Base-by-base conservation (phyloP, 2,888 invertebrate species). In the Lithophane semibrunnea region DNA sequence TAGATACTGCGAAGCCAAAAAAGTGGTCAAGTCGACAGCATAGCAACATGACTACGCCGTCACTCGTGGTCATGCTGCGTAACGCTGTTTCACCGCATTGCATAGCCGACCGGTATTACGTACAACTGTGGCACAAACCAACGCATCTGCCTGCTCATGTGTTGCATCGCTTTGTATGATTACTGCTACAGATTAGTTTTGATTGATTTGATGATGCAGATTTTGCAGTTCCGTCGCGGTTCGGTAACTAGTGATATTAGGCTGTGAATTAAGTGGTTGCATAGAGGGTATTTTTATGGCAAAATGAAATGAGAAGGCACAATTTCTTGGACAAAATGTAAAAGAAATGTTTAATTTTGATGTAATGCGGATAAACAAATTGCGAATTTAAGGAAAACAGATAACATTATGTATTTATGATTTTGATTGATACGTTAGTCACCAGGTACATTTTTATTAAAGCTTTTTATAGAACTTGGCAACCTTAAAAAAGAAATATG, bases 61-160 rank as follows among this genome's bases (percentile, higher is more conserved):
- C 21, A 5, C n/a, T 13, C 16, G 67, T 77, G 82, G 44, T 74
- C 60, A 61, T 3, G 9, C 18, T 68, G 77, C 88, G 73, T 83
- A 54, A 83, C 86, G 73, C 37, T 79, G 82, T 84, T 88, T 88
- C 80, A 80, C 82, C 79, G 75, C 65, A 80, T 82, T 81, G 87
- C 84, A 75, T 65, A 58, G 73, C 66, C 42, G 29, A 69, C 70
- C 70, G 83, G 77, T 78, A 84, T 82, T 87, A 75, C 64, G 58
- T 54, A 64, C 63, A 29, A 47, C 21, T 52, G 74, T 69, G 65
- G 75, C 29, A 73, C 67, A 47, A 13, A 44, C 13, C 21, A 75
- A 75, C 64, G 21, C 66, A 66, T 76, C 65, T 69, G 71, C 29
- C 69, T 54, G 60, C 61, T 72, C 63, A 70, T 75, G 74, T 83